phyloP scores from a whole-genome alignment of 2,888 invertebrate genomes.

The Hirtodrosophila confusa region DNA sequence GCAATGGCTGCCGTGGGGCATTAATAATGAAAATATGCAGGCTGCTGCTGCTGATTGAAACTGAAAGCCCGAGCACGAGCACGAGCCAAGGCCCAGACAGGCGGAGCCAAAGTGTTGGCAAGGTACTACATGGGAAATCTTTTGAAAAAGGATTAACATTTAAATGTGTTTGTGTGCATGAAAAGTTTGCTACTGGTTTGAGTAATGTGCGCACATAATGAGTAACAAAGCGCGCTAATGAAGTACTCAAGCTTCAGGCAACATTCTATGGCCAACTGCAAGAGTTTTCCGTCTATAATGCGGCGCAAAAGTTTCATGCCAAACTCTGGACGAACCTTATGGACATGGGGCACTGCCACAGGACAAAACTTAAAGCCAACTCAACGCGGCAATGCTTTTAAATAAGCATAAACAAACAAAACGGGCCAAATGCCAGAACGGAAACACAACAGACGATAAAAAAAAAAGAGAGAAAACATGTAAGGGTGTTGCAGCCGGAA shows the following conservation, averaged over 20 bases:
- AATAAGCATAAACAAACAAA: conserved; percentile 43
- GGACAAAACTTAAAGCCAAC: conserved; percentile 18
- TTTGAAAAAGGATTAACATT: conserved; percentile 78
- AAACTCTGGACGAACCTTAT: conserved; percentile 13
- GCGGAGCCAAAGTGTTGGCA: neutral
- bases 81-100: conserved; percentile 6
- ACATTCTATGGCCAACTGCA: conserved; percentile 42
- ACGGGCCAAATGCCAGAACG: conserved; percentile 53
- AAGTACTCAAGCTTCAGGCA: conserved; percentile 70
- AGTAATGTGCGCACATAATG: conserved; percentile 77
- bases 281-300: conserved; percentile 18
- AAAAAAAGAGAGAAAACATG: neutral
- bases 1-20: conserved; percentile 68
- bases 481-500: too few relatives aligned
- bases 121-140: conserved; percentile 55
- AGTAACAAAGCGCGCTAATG: conserved; percentile 78
- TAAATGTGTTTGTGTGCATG: conserved; percentile 52
- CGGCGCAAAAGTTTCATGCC: conserved; percentile 33
- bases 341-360: conserved; percentile 13
- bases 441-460: conserved; percentile 34
- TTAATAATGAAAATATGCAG: conserved; percentile 79
- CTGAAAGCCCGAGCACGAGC: conserved; percentile 54
- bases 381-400: conserved; percentile 18
- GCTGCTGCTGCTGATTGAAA: conserved; percentile 70
- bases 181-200: conserved; percentile 68